These are phyloP conservation scores for Bagarius yarrelli DNA, from an alignment of 2,113 vertebrate species.

Conservation along the genomic window DNA sequence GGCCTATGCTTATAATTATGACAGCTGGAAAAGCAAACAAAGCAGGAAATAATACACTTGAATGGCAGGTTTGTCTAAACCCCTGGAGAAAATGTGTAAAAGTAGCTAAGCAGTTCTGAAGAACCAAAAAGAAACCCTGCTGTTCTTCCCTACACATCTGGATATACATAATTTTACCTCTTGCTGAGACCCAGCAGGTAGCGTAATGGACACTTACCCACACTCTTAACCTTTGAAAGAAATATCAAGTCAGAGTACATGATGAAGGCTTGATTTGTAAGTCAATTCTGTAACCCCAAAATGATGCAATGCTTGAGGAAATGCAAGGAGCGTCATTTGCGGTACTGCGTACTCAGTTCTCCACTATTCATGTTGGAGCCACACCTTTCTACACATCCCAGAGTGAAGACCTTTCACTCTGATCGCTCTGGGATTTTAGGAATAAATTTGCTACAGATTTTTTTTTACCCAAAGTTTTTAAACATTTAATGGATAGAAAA, in stretches of 20 bases:
- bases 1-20: too few relatives aligned
- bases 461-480: too few relatives aligned
- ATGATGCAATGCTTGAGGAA: too few relatives aligned
- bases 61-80: slow-evolving; percentile 41
- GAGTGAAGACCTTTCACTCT: neutral
- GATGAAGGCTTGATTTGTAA: neutral
- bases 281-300: neutral
- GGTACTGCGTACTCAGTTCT: neutral
- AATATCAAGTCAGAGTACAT: neutral
- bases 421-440: neutral
- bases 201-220: neutral
- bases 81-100: slow-evolving; percentile 35
- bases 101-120: slow-evolving; percentile 17
- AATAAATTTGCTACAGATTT: neutral
- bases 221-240: neutral
- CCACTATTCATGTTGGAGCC: neutral
- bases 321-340: too few relatives aligned
- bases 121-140: slow-evolving; percentile 40
- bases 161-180: slow-evolving; percentile 35
- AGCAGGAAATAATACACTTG: neutral
- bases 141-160: slow-evolving; percentile 51
- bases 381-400: neutral
- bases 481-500: too few relatives aligned
- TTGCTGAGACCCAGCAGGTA: slow-evolving; percentile 2
- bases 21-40: slow-evolving; percentile 2